Evolutionary conservation across 1,140 invertebrate genomes (phyloP), one percentile per base, ranked within the genome.

Genomic region (Drosophila athabasca): DNA sequence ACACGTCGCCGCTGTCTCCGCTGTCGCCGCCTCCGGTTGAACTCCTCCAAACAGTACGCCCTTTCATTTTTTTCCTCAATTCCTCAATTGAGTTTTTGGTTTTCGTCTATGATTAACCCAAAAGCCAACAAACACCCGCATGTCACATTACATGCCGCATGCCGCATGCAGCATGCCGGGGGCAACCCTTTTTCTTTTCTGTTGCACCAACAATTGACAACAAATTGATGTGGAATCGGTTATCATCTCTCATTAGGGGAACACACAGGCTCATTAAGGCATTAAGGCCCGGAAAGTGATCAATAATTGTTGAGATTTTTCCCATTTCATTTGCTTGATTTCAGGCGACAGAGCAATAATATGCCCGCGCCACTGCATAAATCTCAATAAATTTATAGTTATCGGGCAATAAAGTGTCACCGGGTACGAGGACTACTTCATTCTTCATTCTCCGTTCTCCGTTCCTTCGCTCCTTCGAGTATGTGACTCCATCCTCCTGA

Each of bases 351-450:
- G 49, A 67, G 50, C 60, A 60, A 65, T 55, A 60, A 61, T 72
- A 68, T 84, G 74, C 81, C 62, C 51, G 62, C 51, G 35, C 52
- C 76, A 79, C 66, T 70, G 76, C 77, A 88, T 88, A 83, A 88
- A 88, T 88, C 83, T 88, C 76, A 62, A 76, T 88, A 79, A 88
- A 88, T 88, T 88, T 88, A 88, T 88, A 79, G 83, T 88, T 88
- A 88, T 88, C 83, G 65, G 58, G 83, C 81, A 88, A 88, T 88
- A 88, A 88, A 88, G 76, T 88, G 83, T 88, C 83, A 88, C 73
- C 67, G 73, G 49, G 52, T 48, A 74, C 78, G 80, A 29, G 29
- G 0, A 46, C 66, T 52, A 72, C 45, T 59, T 64, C 41, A 41
- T 26, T 49, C 48, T 13, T 15, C 13, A 17, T 22, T 15, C 35